A percentile compares a stretch with the other conserved stretches of the same genome.
phyloP scores from a whole-genome alignment of 2,888 invertebrate genomes.

The Heliconius charithonia region DNA sequence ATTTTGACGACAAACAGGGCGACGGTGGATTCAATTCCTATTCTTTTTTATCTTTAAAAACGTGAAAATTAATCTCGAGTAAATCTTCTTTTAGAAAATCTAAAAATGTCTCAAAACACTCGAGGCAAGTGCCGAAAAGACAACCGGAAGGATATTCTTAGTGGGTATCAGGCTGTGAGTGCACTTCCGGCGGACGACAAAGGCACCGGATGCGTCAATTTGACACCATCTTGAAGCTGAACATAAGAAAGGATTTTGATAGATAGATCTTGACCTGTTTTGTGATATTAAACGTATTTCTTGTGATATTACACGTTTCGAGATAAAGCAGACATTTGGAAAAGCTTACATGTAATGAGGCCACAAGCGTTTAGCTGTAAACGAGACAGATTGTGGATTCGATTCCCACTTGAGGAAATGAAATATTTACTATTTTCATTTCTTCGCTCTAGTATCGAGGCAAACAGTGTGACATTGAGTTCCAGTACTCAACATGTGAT shows the following conservation, averaged over 20 bases:
- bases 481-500: no score
- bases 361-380: no score
- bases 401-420: no score
- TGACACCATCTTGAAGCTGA: constrained; percentile 51
- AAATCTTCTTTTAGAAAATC: not conserved
- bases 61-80: not conserved
- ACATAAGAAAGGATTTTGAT: constrained; percentile 43
- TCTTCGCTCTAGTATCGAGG: no score
- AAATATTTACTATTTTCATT: no score
- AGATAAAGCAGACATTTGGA: not conserved
- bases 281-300: constrained; percentile 7
- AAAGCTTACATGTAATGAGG: not conserved
- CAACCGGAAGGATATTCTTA: constrained; percentile 40
- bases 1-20: no score
- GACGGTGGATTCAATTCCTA: no score
- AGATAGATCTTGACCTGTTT: constrained; percentile 47
- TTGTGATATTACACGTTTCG: not conserved
- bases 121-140: constrained; percentile 31
- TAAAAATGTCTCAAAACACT: constrained; percentile 21
- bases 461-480: no score
- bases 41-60: no score
- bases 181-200: constrained; percentile 54
- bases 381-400: no score
- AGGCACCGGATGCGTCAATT: constrained; percentile 59
- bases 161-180: constrained; percentile 52